These are phyloP conservation scores for Ictalurus punctatus DNA, from an alignment of 2,113 vertebrate species.

Conservation along the genomic window DNA sequence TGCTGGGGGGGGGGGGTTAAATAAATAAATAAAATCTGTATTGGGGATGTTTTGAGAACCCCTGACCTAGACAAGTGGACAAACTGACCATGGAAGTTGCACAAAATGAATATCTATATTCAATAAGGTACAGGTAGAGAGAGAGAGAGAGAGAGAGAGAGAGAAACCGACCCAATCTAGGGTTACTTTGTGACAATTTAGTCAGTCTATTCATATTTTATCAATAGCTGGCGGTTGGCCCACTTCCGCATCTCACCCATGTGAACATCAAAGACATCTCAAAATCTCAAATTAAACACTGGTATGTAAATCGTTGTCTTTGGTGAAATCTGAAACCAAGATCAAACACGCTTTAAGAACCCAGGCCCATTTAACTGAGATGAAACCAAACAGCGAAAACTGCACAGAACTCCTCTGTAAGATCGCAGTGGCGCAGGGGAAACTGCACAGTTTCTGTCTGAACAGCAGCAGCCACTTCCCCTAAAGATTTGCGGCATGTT, in stretches of 20 bases:
- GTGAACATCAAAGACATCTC: slow-evolving; percentile 63
- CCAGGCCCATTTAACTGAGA: slow-evolving; percentile 51
- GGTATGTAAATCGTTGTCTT: slow-evolving; percentile 61
- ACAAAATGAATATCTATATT: background rate
- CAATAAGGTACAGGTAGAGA: background rate
- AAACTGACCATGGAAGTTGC: background rate
- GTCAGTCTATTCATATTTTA: slow-evolving; percentile 69
- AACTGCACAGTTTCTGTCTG: background rate
- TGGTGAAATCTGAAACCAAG: slow-evolving; percentile 54
- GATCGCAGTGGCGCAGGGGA: slow-evolving; percentile 6
- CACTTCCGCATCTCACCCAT: slow-evolving; percentile 32
- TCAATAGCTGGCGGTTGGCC: slow-evolving; percentile 50
- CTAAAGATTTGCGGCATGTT: background rate
- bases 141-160: background rate
- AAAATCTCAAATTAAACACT: slow-evolving; percentile 65
- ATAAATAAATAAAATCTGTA: too few relatives aligned
- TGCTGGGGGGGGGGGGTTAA: background rate
- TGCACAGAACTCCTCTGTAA: slow-evolving; percentile 13
- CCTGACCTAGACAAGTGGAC: background rate
- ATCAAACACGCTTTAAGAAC: slow-evolving; percentile 48
- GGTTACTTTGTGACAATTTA: slow-evolving; percentile 52
- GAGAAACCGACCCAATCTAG: slow-evolving; percentile 2
- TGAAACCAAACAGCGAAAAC: slow-evolving; percentile 53
- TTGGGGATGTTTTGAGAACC: background rate
- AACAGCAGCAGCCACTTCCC: background rate